Base-by-base conservation (phyloP, 2,888 invertebrate genomes). In the Mythimna albipuncta region DNA sequence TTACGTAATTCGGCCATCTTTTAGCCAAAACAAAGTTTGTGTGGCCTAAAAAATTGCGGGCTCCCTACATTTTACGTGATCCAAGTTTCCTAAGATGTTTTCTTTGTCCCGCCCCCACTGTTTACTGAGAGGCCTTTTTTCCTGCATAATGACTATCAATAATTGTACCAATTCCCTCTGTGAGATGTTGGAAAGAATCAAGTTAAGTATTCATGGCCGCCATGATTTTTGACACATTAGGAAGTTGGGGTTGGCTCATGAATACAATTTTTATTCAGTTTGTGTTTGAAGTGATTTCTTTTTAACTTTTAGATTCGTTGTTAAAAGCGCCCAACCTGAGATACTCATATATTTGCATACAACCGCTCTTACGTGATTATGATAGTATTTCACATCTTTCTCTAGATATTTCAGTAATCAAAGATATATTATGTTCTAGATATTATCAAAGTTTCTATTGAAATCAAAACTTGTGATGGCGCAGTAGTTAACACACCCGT, bases 141-240 rank as follows among this genome's bases (percentile, higher is more conserved):
- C 7, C 84, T 86, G 87, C 87, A 89, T 89, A 90, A 90, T 87
- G 89, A 83, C 79, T 64, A 69, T 75, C 85, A 85, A 88, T 89
- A 86, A 89, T 88, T 88, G 88, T 87, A 84, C 81, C 79, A 73
- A 81, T 81, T 86, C 72, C 62, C 66, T 82, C 66, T 77, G 73
- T 73, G 76, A 67, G 71, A 47, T 63, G 64, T 77, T 79, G 64
- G 58, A 47, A 78, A 58, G 82, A 87, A 86, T 88, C 86, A 83
- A 79, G 84, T 86, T 75, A 77, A 76, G 73, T 76, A 83, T 83
- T 87, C 85, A 89, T 85, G 83, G 82, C 76, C 9, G 78, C 69
- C 73, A 75, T 85, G 70, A 82, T 86, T 87, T 88, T 80, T 85
- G 82, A 84, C 85, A 84, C 85, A 76, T 81, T 83, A 82, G 67